Evolutionary conservation across 2,797 vertebrate species (phyloP).

Genomic region (Meriones psammophilus): DNA sequence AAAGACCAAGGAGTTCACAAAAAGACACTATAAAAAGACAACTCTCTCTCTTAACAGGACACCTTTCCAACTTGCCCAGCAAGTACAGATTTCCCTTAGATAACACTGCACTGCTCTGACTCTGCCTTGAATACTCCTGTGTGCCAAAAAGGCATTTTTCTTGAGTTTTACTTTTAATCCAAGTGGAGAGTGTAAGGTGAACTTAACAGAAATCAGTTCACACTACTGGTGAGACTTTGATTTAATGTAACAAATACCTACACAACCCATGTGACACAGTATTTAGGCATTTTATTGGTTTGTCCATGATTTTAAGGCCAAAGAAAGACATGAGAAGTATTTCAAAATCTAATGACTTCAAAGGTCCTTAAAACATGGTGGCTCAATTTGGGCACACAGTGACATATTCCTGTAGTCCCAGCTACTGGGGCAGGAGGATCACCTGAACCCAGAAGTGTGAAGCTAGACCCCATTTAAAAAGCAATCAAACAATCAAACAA

Average conservation of each 20-base stretch:
- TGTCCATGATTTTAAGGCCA: conserved; percentile 39
- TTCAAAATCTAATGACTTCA: conserved; percentile 56
- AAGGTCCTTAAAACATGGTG: conserved; percentile 47
- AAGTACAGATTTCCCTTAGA: background rate
- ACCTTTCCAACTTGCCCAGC: background rate
- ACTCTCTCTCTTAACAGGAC: background rate
- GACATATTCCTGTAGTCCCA: background rate
- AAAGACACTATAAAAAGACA: background rate
- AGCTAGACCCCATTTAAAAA: background rate
- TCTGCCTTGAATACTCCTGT: background rate
- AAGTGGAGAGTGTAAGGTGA: background rate
- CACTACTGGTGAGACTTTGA: conserved; percentile 8
- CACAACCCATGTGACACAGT: background rate
- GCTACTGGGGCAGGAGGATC: background rate
- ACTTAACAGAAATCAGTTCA: background rate
- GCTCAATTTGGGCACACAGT: background rate
- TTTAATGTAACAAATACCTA: conserved; percentile 37
- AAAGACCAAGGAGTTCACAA: background rate
- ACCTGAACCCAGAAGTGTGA: background rate
- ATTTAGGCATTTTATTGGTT: background rate
- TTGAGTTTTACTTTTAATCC: background rate
- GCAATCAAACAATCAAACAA: background rate
- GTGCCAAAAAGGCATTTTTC: background rate
- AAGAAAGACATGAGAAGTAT: conserved; percentile 46
- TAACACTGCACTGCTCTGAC: background rate